phyloP scores from a whole-genome alignment of 2,797 vertebrate species.

The Rhodeus uyekii region DNA sequence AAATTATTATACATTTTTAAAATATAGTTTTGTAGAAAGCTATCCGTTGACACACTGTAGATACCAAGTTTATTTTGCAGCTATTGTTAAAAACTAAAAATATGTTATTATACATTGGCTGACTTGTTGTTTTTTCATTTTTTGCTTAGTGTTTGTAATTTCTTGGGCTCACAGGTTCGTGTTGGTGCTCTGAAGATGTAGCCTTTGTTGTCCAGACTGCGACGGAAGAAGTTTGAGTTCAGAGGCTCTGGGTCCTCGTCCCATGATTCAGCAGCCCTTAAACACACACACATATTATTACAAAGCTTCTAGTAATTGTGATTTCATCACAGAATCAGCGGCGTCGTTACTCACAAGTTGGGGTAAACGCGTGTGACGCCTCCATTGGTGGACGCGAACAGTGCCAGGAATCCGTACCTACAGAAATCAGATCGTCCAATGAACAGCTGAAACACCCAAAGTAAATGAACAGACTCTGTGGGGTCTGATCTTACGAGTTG shows the following conservation, averaged over 20 bases:
- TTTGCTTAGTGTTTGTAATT: neutral
- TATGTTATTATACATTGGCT: neutral
- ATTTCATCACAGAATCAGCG: neutral
- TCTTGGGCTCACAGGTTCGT: constrained; percentile 78
- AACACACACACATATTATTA: constrained; percentile 36
- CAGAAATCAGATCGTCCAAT: neutral
- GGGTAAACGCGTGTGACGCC: constrained; percentile 96
- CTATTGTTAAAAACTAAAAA: neutral
- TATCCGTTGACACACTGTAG: neutral
- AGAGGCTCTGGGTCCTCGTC: constrained; percentile 93
- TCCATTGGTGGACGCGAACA: constrained; percentile 93
- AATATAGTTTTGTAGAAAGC: neutral
- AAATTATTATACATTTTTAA: neutral
- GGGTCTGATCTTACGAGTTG: constrained; percentile 82
- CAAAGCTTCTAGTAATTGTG: neutral
- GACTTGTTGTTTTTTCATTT: neutral
- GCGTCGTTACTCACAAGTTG: constrained; percentile 85
- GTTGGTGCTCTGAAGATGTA: constrained; percentile 91
- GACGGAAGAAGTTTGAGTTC: constrained; percentile 92
- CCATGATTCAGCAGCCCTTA: constrained; percentile 93
- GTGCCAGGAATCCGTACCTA: constrained; percentile 95
- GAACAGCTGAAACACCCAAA: neutral
- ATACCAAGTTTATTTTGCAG: neutral
- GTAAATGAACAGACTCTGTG: neutral
- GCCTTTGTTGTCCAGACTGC: constrained; percentile 94